These are phyloP conservation scores for Telmatochromis sp. DNA, from an alignment of 2,113 vertebrate genomes.

Conservation along the genomic window DNA sequence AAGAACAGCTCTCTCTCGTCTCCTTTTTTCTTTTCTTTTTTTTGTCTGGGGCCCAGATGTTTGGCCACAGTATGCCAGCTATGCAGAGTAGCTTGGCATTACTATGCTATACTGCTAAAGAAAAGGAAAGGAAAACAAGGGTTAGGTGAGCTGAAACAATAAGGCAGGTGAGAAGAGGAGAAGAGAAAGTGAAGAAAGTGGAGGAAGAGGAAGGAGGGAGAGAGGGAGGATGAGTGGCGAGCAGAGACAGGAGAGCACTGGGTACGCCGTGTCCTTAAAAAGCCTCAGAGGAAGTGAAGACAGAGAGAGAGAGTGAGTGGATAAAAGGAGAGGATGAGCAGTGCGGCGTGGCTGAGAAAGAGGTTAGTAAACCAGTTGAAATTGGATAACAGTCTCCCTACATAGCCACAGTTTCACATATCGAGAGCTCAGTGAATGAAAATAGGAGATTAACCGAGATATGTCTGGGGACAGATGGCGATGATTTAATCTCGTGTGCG, in stretches of 20 bases:
- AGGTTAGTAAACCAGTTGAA: constrained; percentile 68
- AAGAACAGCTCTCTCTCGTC: constrained; percentile 9
- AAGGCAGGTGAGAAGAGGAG: constrained; percentile 10
- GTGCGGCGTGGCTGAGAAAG: constrained; percentile 54
- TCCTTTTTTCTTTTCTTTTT: background rate
- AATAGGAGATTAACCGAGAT: constrained; percentile 60
- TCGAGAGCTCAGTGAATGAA: constrained; percentile 49
- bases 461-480: constrained; percentile 43
- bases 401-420: constrained; percentile 35
- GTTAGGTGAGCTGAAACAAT: background rate
- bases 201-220: background rate
- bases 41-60: constrained; percentile 44
- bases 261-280: constrained; percentile 58
- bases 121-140: background rate
- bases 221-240: background rate
- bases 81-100: constrained; percentile 3
- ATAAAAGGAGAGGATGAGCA: constrained; percentile 54
- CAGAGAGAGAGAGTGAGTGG: constrained; percentile 29
- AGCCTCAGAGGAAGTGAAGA: constrained; percentile 42
- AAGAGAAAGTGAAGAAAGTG: background rate
- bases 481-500: constrained; percentile 42
- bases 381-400: constrained; percentile 53
- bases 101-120: background rate
- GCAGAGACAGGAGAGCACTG: constrained; percentile 16
- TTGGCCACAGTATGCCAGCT: background rate